These are phyloP conservation scores for Drosophila fulvimacula DNA, from an alignment of 2,888 invertebrate genomes.

Conservation along the genomic window DNA sequence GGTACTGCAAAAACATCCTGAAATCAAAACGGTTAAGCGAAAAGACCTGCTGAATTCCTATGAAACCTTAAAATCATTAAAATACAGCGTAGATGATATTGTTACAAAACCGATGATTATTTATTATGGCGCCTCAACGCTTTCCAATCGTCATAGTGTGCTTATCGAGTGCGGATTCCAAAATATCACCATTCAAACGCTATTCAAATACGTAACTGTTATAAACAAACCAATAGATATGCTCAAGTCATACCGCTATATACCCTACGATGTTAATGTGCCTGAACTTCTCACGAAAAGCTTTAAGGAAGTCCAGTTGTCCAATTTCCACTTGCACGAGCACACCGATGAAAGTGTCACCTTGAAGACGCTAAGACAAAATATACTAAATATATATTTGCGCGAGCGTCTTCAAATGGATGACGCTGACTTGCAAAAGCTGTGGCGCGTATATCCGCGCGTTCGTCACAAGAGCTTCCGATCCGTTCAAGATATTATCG, in stretches of 20 bases:
- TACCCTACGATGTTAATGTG: constrained; percentile 84
- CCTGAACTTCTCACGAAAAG: constrained; percentile 76
- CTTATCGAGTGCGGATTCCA: constrained; percentile 88
- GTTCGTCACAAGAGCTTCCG: constrained; percentile 85
- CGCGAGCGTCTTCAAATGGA: constrained; percentile 84
- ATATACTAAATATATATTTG: constrained; percentile 82
- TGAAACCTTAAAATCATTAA: constrained; percentile 73
- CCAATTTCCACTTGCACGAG: constrained; percentile 17
- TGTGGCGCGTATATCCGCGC: constrained; percentile 82
- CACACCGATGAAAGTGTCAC: constrained; percentile 62
- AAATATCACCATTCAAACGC: constrained; percentile 82
- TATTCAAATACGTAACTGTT: constrained; percentile 83
- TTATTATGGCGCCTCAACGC: constrained; percentile 86
- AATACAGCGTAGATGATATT: constrained; percentile 86
- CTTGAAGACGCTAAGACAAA: constrained; percentile 78
- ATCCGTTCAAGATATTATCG: constrained; percentile 86
- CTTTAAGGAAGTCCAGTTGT: constrained; percentile 69
- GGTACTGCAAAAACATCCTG: constrained; percentile 76
- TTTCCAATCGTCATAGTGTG: constrained; percentile 88
- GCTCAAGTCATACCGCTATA: constrained; percentile 83
- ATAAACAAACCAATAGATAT: constrained; percentile 81
- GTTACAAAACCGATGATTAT: constrained; percentile 86
- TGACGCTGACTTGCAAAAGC: constrained; percentile 78
- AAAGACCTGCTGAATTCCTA: constrained; percentile 77
- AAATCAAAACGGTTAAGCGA: constrained; percentile 74